Percentiles rank a stretch among this genome's conserved stretches.
Evolutionary conservation across 2,888 invertebrate genomes (phyloP).

Genomic region (Serrognathus titanus): DNA sequence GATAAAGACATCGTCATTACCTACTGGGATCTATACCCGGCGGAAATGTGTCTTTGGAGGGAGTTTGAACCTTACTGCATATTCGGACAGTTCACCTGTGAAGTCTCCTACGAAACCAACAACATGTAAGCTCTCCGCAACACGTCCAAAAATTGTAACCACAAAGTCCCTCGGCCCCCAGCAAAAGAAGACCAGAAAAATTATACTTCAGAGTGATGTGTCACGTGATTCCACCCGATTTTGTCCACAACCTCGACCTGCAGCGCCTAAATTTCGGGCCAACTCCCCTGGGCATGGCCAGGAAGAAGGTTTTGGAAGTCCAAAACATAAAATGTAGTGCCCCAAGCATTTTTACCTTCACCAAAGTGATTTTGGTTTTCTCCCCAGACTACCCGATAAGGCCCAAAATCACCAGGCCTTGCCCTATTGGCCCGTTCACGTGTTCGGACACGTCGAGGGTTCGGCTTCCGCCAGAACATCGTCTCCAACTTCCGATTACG

Average conservation of each 20-base stretch:
- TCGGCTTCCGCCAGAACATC: constrained; percentile 24
- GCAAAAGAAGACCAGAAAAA: constrained; percentile 19
- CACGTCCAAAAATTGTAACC: constrained; percentile 2
- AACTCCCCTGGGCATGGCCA: constrained; percentile 23
- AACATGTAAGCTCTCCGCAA: not conserved
- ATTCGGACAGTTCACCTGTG: constrained; percentile 27
- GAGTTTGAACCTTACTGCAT: constrained; percentile 29
- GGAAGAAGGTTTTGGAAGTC: constrained; percentile 24
- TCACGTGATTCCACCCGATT: constrained; percentile 31
- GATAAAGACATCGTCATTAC: constrained; percentile 23
- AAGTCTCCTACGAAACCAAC: constrained; percentile 8
- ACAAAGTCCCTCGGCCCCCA: not conserved
- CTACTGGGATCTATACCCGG: constrained; percentile 32
- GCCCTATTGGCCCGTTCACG: constrained; percentile 24
- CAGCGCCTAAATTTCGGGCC: constrained; percentile 34
- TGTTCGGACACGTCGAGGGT: constrained; percentile 16
- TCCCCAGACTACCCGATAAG: constrained; percentile 3
- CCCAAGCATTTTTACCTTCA: not conserved
- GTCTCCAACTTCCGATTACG: constrained; percentile 29
- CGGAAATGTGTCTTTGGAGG: constrained; percentile 32
- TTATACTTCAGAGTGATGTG: constrained; percentile 29
- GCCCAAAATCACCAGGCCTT: constrained; percentile 21
- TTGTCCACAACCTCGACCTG: constrained; percentile 30
- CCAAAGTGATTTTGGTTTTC: not conserved
- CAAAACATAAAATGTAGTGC: constrained; percentile 32